Percentiles rank a stretch among this genome's conserved stretches.
Conservation (phyloP, 1,140 invertebrate species). For the Capitella teleta region DNA sequence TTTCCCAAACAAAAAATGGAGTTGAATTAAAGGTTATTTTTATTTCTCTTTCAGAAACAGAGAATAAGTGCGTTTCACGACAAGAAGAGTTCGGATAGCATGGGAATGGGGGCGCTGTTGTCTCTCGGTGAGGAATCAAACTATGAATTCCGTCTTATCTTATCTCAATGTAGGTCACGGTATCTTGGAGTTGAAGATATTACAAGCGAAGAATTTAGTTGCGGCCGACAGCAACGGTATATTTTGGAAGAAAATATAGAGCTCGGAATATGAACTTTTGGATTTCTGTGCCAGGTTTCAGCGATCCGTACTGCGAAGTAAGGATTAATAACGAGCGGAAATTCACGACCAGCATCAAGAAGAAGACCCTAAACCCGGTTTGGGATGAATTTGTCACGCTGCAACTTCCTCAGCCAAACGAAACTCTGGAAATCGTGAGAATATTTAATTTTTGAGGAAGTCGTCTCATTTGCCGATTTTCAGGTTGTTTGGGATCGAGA, state of each 20-base stretch:
- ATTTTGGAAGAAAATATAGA: too few species aligned
- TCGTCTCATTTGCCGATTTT: slow-evolving; percentile 8
- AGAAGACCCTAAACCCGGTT: slow-evolving; percentile 49
- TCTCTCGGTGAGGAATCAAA: too few species aligned
- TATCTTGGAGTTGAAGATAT: slow-evolving; percentile 30
- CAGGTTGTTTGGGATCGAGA: slow-evolving; percentile 50
- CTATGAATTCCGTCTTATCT: too few species aligned
- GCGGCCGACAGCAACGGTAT: slow-evolving; percentile 38
- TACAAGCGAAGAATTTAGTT: slow-evolving; percentile 32
- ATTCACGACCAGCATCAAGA: slow-evolving; percentile 48
- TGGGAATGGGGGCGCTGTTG: too few species aligned
- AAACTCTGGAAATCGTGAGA: slow-evolving; percentile 45
- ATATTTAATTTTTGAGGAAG: neutral
- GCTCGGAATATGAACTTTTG: too few species aligned
- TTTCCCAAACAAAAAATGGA: too few species aligned
- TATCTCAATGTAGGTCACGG: slow-evolving; percentile 2
- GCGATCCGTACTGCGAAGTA: slow-evolving; percentile 49
- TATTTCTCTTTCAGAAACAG: too few species aligned
- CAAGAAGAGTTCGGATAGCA: too few species aligned
- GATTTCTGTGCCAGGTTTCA: slow-evolving; percentile 43
- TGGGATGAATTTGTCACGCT: slow-evolving; percentile 50
- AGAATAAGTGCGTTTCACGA: too few species aligned
- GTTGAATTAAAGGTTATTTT: too few species aligned
- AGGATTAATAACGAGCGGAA: slow-evolving; percentile 46
- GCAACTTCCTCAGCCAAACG: slow-evolving; percentile 40